These are phyloP conservation scores for Tetraneura akinire DNA, from an alignment of 1,140 invertebrate genomes.

Conservation along the genomic window DNA sequence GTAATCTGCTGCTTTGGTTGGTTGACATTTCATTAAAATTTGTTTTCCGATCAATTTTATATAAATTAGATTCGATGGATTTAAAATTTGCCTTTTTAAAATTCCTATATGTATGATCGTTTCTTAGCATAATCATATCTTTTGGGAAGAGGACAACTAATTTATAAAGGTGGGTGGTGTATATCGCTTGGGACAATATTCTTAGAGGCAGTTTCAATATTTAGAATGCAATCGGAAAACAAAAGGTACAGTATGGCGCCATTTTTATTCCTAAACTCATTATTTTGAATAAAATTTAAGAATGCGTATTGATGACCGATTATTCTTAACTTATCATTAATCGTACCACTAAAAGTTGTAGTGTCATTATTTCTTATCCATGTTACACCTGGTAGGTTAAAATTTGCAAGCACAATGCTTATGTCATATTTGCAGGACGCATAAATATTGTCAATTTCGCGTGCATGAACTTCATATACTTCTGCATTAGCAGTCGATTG, in stretches of 20 bases:
- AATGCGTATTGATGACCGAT: not conserved
- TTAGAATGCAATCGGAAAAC: too few relatives aligned
- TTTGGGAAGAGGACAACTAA: not conserved
- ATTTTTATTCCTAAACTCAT: not conserved
- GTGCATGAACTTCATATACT: not conserved
- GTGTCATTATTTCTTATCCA: not conserved
- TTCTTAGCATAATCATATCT: not conserved
- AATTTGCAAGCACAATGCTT: not conserved
- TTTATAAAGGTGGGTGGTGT: not conserved
- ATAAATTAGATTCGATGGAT: not conserved
- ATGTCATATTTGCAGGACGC: not conserved
- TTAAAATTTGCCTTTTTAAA: not conserved
- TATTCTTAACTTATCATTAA: conserved; percentile 9
- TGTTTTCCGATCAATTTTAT: not conserved
- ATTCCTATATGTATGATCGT: not conserved
- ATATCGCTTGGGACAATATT: not conserved
- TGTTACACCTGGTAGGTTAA: not conserved
- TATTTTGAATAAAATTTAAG: conserved; percentile 1
- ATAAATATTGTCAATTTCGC: not conserved
- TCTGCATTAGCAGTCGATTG: not conserved
- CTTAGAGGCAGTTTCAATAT: not conserved
- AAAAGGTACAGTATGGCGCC: not conserved
- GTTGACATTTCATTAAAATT: too few relatives aligned
- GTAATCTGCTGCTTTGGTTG: not conserved
- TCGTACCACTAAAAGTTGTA: not conserved